These are phyloP conservation scores for Mesocricetus auratus DNA, from an alignment of 2,113 vertebrate species.

Conservation along the genomic window DNA sequence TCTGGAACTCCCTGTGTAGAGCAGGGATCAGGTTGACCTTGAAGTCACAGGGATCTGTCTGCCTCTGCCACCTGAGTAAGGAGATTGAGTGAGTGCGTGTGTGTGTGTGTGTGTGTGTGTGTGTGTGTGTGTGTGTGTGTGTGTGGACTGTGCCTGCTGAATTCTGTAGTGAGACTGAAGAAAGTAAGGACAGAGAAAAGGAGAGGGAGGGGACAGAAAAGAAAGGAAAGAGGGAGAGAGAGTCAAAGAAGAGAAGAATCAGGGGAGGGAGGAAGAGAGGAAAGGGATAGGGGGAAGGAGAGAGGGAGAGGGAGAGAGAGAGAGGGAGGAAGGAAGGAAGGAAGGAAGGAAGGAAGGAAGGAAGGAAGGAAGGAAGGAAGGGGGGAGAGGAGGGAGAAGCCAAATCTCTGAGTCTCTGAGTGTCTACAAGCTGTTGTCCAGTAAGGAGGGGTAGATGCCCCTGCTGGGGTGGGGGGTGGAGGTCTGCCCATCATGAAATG, in stretches of 20 bases:
- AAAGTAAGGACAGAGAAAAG: too few species aligned
- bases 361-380: accelerated
- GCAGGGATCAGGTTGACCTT: not conserved
- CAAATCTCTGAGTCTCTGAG: not conserved
- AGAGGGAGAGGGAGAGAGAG: accelerated
- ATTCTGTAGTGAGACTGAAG: not conserved
- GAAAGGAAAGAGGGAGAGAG: accelerated
- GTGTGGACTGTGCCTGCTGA: not conserved
- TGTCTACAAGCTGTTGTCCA: not conserved
- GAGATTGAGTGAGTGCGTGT: too few species aligned
- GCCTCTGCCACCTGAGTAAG: not conserved
- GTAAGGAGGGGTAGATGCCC: not conserved
- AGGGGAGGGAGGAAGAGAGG: accelerated
- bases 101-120: accelerated
- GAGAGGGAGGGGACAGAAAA: not conserved
- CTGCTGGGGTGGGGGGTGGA: not conserved
- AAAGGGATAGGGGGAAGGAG: too few species aligned
- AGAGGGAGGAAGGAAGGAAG: accelerated
- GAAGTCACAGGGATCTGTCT: not conserved
- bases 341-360: accelerated
- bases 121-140: too few species aligned
- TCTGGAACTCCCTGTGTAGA: not conserved
- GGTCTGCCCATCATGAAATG: not conserved
- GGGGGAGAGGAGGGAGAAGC: too few species aligned
- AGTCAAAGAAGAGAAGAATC: too few species aligned